phyloP scores from a whole-genome alignment of 2,888 invertebrate species.

The Amitus sp. region DNA sequence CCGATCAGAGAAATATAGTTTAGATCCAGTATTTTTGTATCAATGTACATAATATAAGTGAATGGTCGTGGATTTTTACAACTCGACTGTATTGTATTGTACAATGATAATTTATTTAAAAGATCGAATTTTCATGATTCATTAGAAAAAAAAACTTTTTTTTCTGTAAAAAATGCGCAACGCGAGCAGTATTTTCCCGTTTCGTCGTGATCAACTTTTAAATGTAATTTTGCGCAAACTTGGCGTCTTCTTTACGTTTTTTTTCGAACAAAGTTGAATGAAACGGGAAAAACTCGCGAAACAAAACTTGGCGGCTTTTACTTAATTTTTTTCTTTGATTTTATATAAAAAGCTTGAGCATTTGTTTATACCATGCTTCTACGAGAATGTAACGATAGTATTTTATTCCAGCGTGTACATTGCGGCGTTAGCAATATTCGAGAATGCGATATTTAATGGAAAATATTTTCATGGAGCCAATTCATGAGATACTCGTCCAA shows the following conservation, averaged over 20 bases:
- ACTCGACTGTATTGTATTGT: conserved; percentile 20
- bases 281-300: conserved; percentile 18
- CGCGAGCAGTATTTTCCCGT: conserved; percentile 62
- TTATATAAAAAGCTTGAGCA: conserved; percentile 63
- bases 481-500: conserved; percentile 59
- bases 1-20: conserved; percentile 7
- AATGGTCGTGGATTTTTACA: conserved; percentile 8
- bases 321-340: conserved; percentile 55
- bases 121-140: conserved; percentile 50
- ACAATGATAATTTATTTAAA: conserved; percentile 57
- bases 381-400: conserved; percentile 57
- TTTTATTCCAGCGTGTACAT: conserved; percentile 55
- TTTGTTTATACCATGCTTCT: conserved; percentile 64
- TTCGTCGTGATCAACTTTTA: conserved; percentile 50
- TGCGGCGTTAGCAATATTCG: conserved; percentile 9
- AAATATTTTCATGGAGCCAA: conserved; percentile 46
- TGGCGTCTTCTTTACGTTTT: conserved; percentile 20
- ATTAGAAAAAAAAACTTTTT: conserved; percentile 36
- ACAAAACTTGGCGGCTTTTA: conserved; percentile 59
- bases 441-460: conserved; percentile 17
- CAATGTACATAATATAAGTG: conserved; percentile 6
- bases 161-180: conserved; percentile 48
- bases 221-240: conserved; percentile 44
- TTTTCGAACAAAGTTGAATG: conserved; percentile 2
- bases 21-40: conserved; percentile 7